These are phyloP conservation scores for Phoeniculus purpureus DNA, from an alignment of 2,797 vertebrate species.

Conservation along the genomic window DNA sequence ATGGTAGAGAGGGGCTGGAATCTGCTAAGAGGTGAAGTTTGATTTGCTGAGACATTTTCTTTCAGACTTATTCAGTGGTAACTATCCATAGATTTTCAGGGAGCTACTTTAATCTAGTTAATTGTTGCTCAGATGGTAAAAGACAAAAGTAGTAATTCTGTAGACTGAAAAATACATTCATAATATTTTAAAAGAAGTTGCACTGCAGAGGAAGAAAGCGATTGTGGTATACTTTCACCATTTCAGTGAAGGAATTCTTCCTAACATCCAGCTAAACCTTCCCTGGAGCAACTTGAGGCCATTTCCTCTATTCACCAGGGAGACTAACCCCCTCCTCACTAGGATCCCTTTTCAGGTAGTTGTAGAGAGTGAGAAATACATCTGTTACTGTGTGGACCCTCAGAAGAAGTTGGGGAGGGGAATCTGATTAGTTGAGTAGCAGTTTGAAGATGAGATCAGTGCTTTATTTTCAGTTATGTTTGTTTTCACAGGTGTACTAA, in stretches of 20 bases:
- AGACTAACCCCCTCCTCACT: no score
- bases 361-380: not conserved
- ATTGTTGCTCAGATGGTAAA: not conserved
- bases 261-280: no score
- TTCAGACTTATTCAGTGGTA: not conserved
- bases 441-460: not conserved
- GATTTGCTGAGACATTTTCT: not conserved
- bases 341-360: no score
- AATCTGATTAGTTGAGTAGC: not conserved
- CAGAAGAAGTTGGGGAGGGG: not conserved
- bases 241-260: no score
- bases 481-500: slow-evolving; percentile 86
- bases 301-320: no score
- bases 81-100: not conserved
- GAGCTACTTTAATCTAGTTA: not conserved
- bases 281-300: no score
- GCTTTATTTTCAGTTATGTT: not conserved
- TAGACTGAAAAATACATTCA: not conserved
- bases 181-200: not conserved
- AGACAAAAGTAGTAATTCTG: not conserved
- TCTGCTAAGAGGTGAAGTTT: slow-evolving; percentile 89
- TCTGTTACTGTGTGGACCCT: not conserved
- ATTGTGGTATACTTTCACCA: not conserved
- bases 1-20: slow-evolving; percentile 91
- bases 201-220: not conserved